Evolutionary conservation across 30 jellyfish, hydroid and myxozoan genomes (phyloP).

Genomic region (Pseudorhiza aurosa): DNA sequence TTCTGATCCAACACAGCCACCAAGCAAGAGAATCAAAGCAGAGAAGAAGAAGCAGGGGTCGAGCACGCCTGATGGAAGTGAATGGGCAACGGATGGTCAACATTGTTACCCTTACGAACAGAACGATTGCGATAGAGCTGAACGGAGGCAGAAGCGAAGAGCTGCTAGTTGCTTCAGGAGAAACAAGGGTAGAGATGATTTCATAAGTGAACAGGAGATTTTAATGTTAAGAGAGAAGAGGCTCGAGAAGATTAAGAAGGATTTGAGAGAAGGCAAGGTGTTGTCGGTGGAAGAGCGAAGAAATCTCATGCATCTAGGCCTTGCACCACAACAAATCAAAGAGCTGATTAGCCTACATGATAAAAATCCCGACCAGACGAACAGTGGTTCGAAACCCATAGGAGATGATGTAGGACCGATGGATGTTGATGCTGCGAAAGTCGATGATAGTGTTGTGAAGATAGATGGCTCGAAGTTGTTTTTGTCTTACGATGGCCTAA

Average conservation of each 20-base stretch:
- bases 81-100: conserved; percentile 8
- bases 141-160: neutral
- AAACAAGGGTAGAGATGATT: neutral
- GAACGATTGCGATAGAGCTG: neutral
- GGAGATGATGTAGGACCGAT: neutral
- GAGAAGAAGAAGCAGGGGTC: neutral
- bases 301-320: conserved; percentile 41
- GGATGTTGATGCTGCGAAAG: neutral
- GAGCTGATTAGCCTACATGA: conserved; percentile 9
- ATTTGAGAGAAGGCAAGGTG: conserved; percentile 37
- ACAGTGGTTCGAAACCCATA: neutral
- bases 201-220: conserved; percentile 39
- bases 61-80: neutral
- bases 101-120: neutral
- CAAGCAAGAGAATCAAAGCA: conserved; percentile 26
- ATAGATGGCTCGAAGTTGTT: conserved; percentile 11
- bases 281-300: conserved; percentile 42
- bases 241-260: conserved; percentile 26
- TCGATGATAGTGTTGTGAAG: neutral
- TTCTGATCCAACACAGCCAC: conserved; percentile 20
- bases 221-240: conserved; percentile 23
- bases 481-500: conserved; percentile 44
- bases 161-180: neutral
- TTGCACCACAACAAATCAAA: neutral
- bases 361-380: neutral